A percentile compares a stretch with the other conserved stretches of the same genome.
phyloP scores from a whole-genome alignment of 2,888 invertebrate genomes.

The Philopedon plagiatum region DNA sequence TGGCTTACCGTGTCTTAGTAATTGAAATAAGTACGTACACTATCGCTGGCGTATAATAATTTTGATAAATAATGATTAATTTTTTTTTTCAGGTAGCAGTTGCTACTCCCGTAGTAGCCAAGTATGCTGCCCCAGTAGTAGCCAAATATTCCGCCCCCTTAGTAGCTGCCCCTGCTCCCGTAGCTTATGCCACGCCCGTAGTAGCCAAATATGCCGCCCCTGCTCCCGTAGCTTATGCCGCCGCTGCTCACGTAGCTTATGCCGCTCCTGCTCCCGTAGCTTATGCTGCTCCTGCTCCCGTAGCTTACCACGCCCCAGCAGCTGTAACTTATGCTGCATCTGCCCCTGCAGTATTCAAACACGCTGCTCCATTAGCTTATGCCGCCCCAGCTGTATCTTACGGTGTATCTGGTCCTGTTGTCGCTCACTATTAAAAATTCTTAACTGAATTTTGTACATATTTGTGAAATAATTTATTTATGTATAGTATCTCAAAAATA shows the following conservation, averaged over 20 bases:
- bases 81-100: no score
- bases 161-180: no score
- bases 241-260: slow-evolving; percentile 39
- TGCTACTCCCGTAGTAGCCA: no score
- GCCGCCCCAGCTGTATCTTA: slow-evolving; percentile 44
- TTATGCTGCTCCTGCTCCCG: slow-evolving; percentile 61
- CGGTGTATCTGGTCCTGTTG: slow-evolving; percentile 58
- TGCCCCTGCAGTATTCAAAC: slow-evolving; percentile 67
- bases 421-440: slow-evolving; percentile 14
- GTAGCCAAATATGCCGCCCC: no score
- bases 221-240: slow-evolving; percentile 29
- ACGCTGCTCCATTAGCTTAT: slow-evolving; percentile 37
- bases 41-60: no score
- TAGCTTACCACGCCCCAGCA: no score
- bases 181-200: no score
- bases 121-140: no score
- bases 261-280: slow-evolving; percentile 60
- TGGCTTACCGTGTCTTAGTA: no score
- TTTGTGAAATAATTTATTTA: slow-evolving; percentile 10
- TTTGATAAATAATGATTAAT: no score
- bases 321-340: slow-evolving; percentile 55
- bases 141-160: no score
- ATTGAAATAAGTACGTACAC: no score
- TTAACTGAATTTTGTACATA: slow-evolving; percentile 7
- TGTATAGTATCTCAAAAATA: not conserved